These are phyloP conservation scores for Progne subis DNA, from an alignment of 2,113 vertebrate species.

Conservation along the genomic window DNA sequence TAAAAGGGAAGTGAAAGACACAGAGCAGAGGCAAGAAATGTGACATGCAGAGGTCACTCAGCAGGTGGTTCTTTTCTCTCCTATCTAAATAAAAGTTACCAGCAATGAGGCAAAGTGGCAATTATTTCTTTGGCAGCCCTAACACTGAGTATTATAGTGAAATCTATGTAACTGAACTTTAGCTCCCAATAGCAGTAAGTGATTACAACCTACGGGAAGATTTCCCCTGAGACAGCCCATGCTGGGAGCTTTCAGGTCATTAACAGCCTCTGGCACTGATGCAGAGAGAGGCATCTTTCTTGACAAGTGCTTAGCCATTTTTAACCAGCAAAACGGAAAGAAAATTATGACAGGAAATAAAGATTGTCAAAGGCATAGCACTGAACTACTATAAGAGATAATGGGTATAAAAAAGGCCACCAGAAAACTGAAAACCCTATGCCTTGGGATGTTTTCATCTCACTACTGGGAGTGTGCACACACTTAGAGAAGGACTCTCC, in stretches of 20 bases:
- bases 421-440: neutral
- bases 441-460: neutral
- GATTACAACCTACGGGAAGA: neutral
- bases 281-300: neutral
- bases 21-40: neutral
- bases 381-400: neutral
- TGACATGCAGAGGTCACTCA: neutral
- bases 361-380: neutral
- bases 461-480: neutral
- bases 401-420: neutral
- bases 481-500: neutral
- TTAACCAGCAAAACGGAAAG: neutral
- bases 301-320: neutral
- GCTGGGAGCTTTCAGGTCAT: neutral
- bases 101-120: neutral
- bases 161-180: slow-evolving; percentile 15
- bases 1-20: neutral
- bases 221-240: neutral
- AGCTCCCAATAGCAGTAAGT: neutral
- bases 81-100: neutral
- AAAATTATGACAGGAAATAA: neutral
- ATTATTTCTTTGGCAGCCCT: neutral
- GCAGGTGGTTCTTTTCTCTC: neutral
- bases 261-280: neutral
- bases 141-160: neutral